Conservation (phyloP, 2,797 vertebrate species). For the Rachycentron canadum region DNA sequence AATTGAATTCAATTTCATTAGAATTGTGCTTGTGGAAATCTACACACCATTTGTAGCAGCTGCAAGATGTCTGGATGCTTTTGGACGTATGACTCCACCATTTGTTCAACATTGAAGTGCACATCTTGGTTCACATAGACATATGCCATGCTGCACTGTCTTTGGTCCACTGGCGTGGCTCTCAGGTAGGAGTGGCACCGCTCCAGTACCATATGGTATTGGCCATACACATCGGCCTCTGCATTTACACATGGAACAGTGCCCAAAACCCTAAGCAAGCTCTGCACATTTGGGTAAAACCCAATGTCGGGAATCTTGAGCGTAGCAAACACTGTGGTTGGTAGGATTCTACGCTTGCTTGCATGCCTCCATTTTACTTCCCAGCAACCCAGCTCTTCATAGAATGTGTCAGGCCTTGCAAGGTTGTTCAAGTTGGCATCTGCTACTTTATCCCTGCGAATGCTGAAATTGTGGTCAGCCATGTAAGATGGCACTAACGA, state of each 20-base stretch:
- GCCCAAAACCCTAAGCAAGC: constrained; percentile 92
- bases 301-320: constrained; percentile 96
- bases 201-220: constrained; percentile 91
- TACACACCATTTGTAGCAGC: constrained; percentile 80
- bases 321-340: constrained; percentile 94
- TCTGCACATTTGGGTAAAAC: constrained; percentile 97
- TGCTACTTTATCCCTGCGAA: constrained; percentile 94
- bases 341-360: constrained; percentile 94
- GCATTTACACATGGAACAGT: constrained; percentile 95
- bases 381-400: constrained; percentile 97
- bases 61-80: constrained; percentile 89
- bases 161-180: constrained; percentile 88
- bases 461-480: constrained; percentile 98
- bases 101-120: constrained; percentile 94
- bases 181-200: constrained; percentile 91
- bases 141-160: constrained; percentile 92
- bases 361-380: constrained; percentile 98
- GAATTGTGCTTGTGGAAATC: not conserved
- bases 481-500: constrained; percentile 97
- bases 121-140: constrained; percentile 96
- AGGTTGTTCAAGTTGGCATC: constrained; percentile 95
- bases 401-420: constrained; percentile 94
- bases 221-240: constrained; percentile 90
- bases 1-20: not conserved
- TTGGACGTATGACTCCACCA: constrained; percentile 94